Percentiles rank a stretch among this genome's conserved stretches.
These are phyloP conservation scores for Choristoneura rosaceana DNA, from an alignment of 2,888 invertebrate genomes.

Conservation along the genomic window DNA sequence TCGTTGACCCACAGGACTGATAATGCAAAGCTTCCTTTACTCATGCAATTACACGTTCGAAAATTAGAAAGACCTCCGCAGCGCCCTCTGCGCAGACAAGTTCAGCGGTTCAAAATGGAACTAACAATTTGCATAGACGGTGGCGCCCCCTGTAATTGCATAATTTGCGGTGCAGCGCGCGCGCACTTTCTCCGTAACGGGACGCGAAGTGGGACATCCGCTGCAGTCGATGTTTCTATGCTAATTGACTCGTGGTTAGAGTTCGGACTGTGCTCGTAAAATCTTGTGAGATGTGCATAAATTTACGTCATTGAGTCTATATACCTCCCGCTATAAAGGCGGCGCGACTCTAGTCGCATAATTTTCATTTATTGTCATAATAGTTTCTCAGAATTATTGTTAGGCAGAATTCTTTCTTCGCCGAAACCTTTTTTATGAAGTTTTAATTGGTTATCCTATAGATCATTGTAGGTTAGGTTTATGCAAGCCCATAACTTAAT, in stretches of 20 bases:
- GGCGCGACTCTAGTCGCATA: no score
- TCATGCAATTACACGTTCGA: constrained; percentile 9
- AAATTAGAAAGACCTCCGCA: constrained; percentile 21
- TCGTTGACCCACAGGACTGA: background rate
- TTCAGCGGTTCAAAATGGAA: constrained; percentile 4
- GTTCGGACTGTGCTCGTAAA: constrained; percentile 2
- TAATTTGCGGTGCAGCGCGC: constrained; percentile 76
- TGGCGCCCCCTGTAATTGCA: constrained; percentile 68
- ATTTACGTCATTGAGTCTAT: background rate
- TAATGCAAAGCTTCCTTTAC: background rate
- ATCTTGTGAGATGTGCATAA: background rate
- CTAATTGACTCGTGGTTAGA: constrained; percentile 1
- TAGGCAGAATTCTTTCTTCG: no score
- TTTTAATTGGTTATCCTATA: no score
- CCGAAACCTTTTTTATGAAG: no score
- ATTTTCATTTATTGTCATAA: no score
- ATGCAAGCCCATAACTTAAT: no score
- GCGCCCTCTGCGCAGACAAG: background rate
- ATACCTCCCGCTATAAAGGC: no score
- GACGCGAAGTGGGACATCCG: constrained; percentile 75
- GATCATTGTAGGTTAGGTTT: no score
- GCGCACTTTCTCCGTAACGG: constrained; percentile 82
- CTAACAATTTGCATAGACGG: constrained; percentile 25
- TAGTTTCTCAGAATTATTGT: no score
- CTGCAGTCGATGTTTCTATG: constrained; percentile 42